Evolutionary conservation across 2,888 invertebrate genomes (phyloP), one percentile per base, ranked within the genome.

Genomic region (Ormia ochracea): DNA sequence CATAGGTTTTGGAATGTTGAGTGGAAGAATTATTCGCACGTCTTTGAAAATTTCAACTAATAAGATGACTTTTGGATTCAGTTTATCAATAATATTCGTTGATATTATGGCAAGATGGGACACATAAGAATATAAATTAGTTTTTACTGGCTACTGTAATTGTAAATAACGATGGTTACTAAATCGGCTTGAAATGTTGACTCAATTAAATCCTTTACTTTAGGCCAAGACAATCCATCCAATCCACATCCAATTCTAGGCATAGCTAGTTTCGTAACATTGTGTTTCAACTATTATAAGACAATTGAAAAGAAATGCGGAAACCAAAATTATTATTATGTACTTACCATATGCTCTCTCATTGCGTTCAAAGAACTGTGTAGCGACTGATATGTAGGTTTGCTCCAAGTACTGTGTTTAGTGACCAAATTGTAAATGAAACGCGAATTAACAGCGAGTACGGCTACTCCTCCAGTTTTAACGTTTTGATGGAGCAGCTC

Each of bases 221-320:
- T 88, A 0, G 81, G 76, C 94, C 94, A 94, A 48, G 91, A 87
- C 3, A 94, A 88, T 4, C 91, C 87, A 85, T 94, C 94, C 45
- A 94, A 86, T 3, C 94, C 94, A 86, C 93, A 93, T 0, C 93
- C 94, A 73, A 94, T 91, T 82, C 90, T 88, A 0, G 94, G 94
- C 87, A 94, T 91, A 1, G 93, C 92, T 56, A 94, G 81, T 61
- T 91, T 90, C 14, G 82, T 87, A 0, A 93, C 91, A 19, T 88
- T 83, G 81, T 92, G 85, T 52, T 90, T 82, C 3, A 88, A 82
- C 89, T 89, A 41, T 89, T 7, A 38, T 1, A n/a, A n/a, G n/a
- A 2, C 28, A 17, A n/a, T 3, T 17, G 36, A 3, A 14, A 36
- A 21, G 3, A 21, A 12, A 2, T 10, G 5, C 26, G 2, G 10